A percentile compares a stretch with the other conserved stretches of the same genome.
Evolutionary conservation across 2,888 invertebrate species (phyloP).

Genomic region (Steinernema hermaphroditum): DNA sequence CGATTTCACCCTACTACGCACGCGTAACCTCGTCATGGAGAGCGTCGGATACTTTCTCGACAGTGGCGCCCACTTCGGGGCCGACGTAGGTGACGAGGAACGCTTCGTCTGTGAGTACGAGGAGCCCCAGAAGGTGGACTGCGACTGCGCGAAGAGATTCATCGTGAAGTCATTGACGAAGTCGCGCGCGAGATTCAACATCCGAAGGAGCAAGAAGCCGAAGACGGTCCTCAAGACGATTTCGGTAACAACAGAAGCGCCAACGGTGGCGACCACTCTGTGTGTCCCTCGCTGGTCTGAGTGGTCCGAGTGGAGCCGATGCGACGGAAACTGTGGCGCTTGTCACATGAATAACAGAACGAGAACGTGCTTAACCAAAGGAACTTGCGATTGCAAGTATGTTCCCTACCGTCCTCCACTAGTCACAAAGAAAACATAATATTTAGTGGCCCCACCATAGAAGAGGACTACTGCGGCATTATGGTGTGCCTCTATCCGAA

Average conservation of each 20-base stretch:
- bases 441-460: not conserved
- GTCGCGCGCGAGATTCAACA: not conserved
- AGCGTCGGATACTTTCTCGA: not conserved
- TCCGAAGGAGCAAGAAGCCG: not conserved
- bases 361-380: not conserved
- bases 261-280: not conserved
- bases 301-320: not conserved
- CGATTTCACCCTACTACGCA: not conserved
- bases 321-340: not conserved
- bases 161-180: not conserved
- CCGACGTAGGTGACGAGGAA: not conserved
- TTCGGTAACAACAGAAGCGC: too few relatives aligned
- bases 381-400: not conserved
- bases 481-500: not conserved
- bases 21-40: slow-evolving; percentile 4
- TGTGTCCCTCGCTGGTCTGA: not conserved
- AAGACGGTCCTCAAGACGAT: not conserved
- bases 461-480: slow-evolving; percentile 13
- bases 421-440: too few relatives aligned
- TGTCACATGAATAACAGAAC: slow-evolving; percentile 14
- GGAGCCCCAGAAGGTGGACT: not conserved
- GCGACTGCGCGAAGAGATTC: slow-evolving; percentile 13
- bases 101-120: slow-evolving; percentile 3
- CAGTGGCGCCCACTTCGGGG: not conserved
- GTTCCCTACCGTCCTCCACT: too few relatives aligned